Conservation (phyloP, 2,113 vertebrate species). For the Peromyscus californicus region DNA sequence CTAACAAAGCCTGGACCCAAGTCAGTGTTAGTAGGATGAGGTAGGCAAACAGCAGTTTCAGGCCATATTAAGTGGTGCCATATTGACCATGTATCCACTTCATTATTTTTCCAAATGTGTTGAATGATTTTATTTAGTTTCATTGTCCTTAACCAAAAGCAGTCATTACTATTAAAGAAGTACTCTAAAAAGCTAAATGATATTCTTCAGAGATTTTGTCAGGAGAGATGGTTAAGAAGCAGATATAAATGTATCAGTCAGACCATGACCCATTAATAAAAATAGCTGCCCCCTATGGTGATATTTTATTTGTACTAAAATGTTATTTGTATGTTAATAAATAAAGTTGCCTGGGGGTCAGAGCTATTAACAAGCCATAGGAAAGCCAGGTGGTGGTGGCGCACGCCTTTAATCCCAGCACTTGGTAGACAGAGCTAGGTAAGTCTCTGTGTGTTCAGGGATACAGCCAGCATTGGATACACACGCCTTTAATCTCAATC, state of each 20-base stretch:
- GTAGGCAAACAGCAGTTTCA: neutral
- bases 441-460: too few species aligned
- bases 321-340: too few species aligned
- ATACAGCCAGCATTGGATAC: too few species aligned
- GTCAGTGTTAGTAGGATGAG: accelerated
- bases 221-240: neutral
- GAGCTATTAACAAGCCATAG: too few species aligned
- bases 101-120: neutral
- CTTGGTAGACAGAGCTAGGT: too few species aligned
- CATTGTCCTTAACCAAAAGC: neutral
- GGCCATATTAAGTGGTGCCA: neutral
- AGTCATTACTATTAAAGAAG: neutral
- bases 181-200: neutral
- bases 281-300: neutral
- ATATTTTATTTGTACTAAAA: too few species aligned
- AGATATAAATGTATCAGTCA: neutral
- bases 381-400: too few species aligned
- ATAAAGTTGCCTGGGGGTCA: too few species aligned
- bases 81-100: neutral
- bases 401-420: too few species aligned
- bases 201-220: neutral
- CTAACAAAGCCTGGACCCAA: neutral
- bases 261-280: neutral
- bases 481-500: too few species aligned
- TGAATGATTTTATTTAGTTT: neutral